Base-by-base conservation (phyloP, 2,113 vertebrate species). In the Ellobius talpinus region DNA sequence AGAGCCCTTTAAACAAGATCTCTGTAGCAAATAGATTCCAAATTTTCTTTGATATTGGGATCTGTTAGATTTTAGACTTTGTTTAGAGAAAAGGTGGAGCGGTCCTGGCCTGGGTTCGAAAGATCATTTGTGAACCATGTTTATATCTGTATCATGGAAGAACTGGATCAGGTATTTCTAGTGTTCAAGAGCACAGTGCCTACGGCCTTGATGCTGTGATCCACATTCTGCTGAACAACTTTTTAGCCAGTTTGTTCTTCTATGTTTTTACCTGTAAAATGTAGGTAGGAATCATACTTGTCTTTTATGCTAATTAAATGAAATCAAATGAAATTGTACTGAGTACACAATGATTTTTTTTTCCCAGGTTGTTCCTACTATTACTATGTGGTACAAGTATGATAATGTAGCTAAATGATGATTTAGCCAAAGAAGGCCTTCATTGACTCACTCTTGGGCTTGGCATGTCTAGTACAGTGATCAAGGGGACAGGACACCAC, bases 131-230 rank as follows among this genome's bases (percentile, higher is more conserved):
- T 16, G 9, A 42, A 21, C 23, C 12, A 26, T 14, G 4, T 26
- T 81, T 31, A 6, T 11, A 90, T 82, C 10, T 36, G 23, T n/a
- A 9, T 77, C 7, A n/a, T 26, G 12, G 23, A 66, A 33, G 42
- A 0, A 5, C 6, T 55, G 31, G 21, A 45, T 0, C 0, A 52
- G 36, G 58, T 12, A 33, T n/a, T 52, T 21, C 10, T 8, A 39
- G 23, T 12, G 31, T 24, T 12, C 63, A 78, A 45, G 13, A 87
- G 36, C 4, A 5, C 17, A 36, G 52, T 33, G 89, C n/a, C 45
- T 72, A n/a, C 14, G n/a, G 17, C 23, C 39, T 42, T 42, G 33
- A 21, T 11, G 39, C 55, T 3, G 19, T 45, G 79, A 13, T 74
- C 23, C 6, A 90, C 26, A 55, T 91, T 31, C 79, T 81, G 11